A percentile compares a stretch with the other conserved stretches of the same genome.
phyloP scores from a whole-genome alignment of 2,888 invertebrate genomes.

The Bursaphelenchus okinawaensis region DNA sequence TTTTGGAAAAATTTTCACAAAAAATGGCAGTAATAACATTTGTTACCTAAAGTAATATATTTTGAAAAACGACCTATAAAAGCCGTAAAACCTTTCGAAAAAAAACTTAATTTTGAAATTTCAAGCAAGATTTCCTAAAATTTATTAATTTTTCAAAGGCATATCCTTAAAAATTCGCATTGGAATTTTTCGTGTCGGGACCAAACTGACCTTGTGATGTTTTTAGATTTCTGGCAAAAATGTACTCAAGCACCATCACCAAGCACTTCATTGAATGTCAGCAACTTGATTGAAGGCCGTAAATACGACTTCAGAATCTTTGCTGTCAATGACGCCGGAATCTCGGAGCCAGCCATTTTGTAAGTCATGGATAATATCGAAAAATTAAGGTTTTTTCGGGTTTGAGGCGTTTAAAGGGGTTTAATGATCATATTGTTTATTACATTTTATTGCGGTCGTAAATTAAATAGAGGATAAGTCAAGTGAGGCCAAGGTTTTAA shows the following conservation, averaged over 20 bases:
- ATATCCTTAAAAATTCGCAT: neutral
- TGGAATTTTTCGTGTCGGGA: neutral
- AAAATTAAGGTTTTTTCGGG: too few relatives aligned
- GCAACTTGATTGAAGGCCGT: constrained; percentile 89
- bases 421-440: too few relatives aligned
- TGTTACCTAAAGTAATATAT: too few relatives aligned
- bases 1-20: neutral
- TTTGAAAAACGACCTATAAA: too few relatives aligned
- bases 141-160: too few relatives aligned
- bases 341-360: constrained; percentile 45
- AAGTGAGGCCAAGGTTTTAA: too few relatives aligned
- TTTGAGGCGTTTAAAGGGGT: too few relatives aligned
- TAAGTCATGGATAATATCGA: constrained; percentile 12
- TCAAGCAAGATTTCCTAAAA: neutral
- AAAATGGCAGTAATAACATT: neutral
- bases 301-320: constrained; percentile 96
- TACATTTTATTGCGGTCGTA: too few relatives aligned
- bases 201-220: neutral
- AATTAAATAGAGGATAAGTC: too few relatives aligned
- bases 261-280: constrained; percentile 78
- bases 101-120: too few relatives aligned
- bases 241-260: constrained; percentile 52
- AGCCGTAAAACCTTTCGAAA: too few relatives aligned
- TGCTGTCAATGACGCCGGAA: constrained; percentile 74
- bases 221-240: constrained; percentile 39